These are phyloP conservation scores for Eudyptes chrysolophus DNA, from an alignment of 2,113 vertebrate genomes.

Conservation along the genomic window DNA sequence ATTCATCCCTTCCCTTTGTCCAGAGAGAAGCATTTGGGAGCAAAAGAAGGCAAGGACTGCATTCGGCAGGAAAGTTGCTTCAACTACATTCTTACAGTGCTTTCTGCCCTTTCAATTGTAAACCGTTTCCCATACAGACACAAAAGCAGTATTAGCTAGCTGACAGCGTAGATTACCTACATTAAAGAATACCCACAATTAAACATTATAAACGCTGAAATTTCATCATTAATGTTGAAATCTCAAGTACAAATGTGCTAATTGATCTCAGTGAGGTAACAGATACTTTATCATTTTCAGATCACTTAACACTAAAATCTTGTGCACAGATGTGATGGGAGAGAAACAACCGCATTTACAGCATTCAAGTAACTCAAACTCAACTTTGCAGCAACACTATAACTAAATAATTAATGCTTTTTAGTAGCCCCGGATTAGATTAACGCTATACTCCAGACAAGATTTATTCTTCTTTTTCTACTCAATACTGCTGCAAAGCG, in stretches of 20 bases:
- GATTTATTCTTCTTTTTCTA: background rate
- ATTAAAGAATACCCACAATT: background rate
- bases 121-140: background rate
- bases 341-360: background rate
- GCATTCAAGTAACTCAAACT: background rate
- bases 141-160: background rate
- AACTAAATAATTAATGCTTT: slow-evolving; percentile 32
- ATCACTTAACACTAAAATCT: background rate
- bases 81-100: background rate
- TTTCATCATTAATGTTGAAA: background rate
- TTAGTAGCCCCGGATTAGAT: background rate
- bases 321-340: background rate
- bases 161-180: background rate
- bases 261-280: background rate
- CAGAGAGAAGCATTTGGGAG: background rate
- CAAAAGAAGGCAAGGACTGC: background rate
- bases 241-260: background rate
- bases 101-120: background rate
- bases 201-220: background rate
- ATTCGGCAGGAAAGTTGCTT: background rate
- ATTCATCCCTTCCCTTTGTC: background rate
- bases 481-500: background rate
- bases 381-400: background rate
- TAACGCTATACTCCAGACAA: background rate
- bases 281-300: background rate